phyloP scores from a whole-genome alignment of 2,113 vertebrate genomes.

The Trochalopteron elliotii region DNA sequence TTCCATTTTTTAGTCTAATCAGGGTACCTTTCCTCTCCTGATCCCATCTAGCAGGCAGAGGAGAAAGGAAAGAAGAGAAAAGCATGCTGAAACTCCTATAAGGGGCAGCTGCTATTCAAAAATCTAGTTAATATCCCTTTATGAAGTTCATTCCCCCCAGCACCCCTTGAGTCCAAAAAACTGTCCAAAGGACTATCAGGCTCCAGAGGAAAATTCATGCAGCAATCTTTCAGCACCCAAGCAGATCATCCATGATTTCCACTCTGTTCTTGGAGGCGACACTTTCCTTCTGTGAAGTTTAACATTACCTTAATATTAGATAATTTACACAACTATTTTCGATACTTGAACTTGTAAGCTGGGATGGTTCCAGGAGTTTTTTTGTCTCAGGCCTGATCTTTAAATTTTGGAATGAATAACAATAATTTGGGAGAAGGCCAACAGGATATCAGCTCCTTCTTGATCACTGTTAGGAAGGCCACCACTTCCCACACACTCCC shows the following conservation, averaged over 20 bases:
- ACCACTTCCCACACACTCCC: not conserved
- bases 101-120: not conserved
- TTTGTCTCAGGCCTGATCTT: not conserved
- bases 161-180: not conserved
- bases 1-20: no score
- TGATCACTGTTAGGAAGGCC: not conserved
- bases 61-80: not conserved
- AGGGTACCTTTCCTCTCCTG: not conserved
- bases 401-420: not conserved
- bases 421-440: not conserved
- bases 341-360: not conserved
- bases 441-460: not conserved
- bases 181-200: not conserved
- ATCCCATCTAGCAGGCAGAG: not conserved
- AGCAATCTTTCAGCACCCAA: not conserved
- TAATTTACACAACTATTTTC: not conserved
- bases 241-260: not conserved
- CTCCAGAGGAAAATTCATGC: not conserved
- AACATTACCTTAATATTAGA: not conserved
- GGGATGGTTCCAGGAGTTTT: not conserved
- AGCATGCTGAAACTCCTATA: not conserved
- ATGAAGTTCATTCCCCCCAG: not conserved
- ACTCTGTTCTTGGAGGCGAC: accelerated
- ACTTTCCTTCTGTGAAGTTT: not conserved
- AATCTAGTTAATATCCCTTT: not conserved